Evolutionary conservation across 2,113 vertebrate genomes (phyloP).

Genomic region (Erinaceus europaeus): DNA sequence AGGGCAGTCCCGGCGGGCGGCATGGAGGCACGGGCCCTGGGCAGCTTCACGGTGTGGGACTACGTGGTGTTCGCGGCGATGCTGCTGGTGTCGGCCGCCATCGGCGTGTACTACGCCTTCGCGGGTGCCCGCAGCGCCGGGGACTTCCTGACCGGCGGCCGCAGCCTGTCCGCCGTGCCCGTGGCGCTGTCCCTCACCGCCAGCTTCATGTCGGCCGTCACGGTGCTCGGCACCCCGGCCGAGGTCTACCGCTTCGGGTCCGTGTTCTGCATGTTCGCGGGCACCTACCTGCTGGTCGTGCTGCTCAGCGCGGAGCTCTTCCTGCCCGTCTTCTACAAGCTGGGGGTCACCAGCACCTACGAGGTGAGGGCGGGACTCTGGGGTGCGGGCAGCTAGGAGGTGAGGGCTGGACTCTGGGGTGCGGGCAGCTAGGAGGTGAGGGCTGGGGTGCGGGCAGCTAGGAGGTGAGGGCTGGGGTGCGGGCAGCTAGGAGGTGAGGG

Average conservation of each 20-base stretch:
- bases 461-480: conserved; percentile 78
- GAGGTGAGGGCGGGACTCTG: conserved; percentile 78
- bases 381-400: too few species aligned
- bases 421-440: too few species aligned
- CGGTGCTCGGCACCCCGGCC: conserved; percentile 90
- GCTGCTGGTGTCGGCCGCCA: conserved; percentile 89
- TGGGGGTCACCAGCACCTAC: conserved; percentile 93
- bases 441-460: conserved; percentile 91
- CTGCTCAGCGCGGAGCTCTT: conserved; percentile 90
- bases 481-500: too few species aligned
- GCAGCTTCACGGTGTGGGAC: conserved; percentile 86
- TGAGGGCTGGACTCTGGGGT: too few species aligned
- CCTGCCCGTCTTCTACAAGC: conserved; percentile 93
- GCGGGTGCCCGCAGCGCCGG: conserved; percentile 81
- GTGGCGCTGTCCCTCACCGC: conserved; percentile 93
- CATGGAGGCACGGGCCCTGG: conserved; percentile 58
- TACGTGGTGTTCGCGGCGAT: conserved; percentile 92
- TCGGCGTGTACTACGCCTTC: conserved; percentile 92
- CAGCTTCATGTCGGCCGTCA: conserved; percentile 98
- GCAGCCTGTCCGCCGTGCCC: conserved; percentile 87
- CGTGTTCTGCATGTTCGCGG: conserved; percentile 82
- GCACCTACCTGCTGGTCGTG: conserved; percentile 86
- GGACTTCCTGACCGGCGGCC: conserved; percentile 92
- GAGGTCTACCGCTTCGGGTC: conserved; percentile 93
- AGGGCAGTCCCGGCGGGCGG: neutral